Evolutionary conservation across 2,797 vertebrate species (phyloP), one percentile per base, ranked within the genome.

Genomic region (Xenops minutus): DNA sequence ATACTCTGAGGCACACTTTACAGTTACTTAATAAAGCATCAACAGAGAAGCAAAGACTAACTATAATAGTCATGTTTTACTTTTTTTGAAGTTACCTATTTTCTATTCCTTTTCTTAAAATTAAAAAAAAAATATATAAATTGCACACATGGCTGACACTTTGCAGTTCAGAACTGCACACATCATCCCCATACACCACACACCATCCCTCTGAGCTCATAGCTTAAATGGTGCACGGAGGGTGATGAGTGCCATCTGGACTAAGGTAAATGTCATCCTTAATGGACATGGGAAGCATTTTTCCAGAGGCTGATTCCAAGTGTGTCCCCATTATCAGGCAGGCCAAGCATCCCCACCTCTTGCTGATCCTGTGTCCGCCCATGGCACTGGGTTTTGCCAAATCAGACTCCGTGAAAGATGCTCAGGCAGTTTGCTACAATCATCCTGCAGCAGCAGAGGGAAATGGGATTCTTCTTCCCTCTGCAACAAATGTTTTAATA

Each of bases 401-500:
- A 51, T 62, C 59, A 80, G 64, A 24, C 59, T 58, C 43, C 2
- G 6, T 69, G 68, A 49, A 34, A 18, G 43, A n/a, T 54, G 43
- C 48, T 79, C 59, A 22, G 64, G 75, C 66, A 54, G 36, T 73
- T 59, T 55, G 5, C 54, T 54, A 1, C 3, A 3, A 26, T 55
- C 56, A 49, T 19, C 20, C 41, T 59, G 55, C 43, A 51, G 44
- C 85, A 44, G 56, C 46, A 79, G 61, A 93, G 54, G 10, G 20
- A 75, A 83, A 48, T 0, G 0, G 4, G 41, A 22, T 80, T 71
- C 26, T 68, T 79, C 36, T 68, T 85, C n/a, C 34, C 23, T 34
- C 58, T 68, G 71, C 55, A 83, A 24, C 62, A 59, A 75, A 52
- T 14, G 12, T 56, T 95, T 93, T 69, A 91, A 78, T 88, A 88